phyloP scores from a whole-genome alignment of 2,113 vertebrate species.

The Leucopsar rothschildi region DNA sequence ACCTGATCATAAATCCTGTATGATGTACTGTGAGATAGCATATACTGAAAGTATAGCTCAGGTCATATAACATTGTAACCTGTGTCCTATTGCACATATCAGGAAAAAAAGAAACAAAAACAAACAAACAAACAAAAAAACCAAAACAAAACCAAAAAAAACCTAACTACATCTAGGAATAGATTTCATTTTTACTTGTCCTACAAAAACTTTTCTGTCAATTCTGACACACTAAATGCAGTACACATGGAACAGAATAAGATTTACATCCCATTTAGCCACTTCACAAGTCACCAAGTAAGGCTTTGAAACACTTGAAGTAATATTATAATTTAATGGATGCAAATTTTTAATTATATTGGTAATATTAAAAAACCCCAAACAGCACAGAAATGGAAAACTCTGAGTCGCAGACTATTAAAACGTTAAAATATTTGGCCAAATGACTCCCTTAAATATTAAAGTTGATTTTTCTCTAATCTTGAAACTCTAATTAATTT shows the following conservation, averaged over 20 bases:
- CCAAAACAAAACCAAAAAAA: neutral
- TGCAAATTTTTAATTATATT: neutral
- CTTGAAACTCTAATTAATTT: neutral
- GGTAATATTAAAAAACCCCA: neutral
- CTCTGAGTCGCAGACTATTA: neutral
- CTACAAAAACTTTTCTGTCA: neutral
- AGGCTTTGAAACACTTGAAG: neutral
- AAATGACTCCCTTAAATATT: neutral
- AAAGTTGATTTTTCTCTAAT: neutral
- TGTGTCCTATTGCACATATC: neutral
- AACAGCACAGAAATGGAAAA: neutral
- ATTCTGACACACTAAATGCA: neutral
- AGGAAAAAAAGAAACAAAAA: neutral
- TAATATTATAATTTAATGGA: neutral
- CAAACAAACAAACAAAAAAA: neutral
- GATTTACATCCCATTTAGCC: neutral
- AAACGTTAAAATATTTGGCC: neutral
- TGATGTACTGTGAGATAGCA: neutral
- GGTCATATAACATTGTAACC: neutral
- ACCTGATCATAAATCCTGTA: neutral
- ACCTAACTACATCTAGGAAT: neutral
- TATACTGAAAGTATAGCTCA: neutral
- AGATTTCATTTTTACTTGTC: neutral
- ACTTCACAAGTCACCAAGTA: neutral
- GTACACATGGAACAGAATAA: neutral